These are phyloP conservation scores for Mythimna lalbum DNA, from an alignment of 2,888 invertebrate genomes.

Conservation along the genomic window DNA sequence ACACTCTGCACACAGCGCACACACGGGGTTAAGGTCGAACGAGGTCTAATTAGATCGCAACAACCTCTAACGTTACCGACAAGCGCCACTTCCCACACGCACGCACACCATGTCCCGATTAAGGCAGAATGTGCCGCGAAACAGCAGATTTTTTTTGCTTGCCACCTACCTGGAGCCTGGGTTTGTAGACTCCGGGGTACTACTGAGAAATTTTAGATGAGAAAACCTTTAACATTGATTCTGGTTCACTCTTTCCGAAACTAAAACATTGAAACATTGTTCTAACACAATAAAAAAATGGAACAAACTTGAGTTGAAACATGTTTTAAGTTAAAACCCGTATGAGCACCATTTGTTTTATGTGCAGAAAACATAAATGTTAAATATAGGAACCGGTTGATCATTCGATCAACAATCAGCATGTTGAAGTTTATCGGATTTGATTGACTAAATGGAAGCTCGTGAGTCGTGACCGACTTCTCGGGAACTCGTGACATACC, in stretches of 20 bases:
- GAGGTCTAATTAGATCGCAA: constrained; percentile 12
- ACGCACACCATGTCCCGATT: neutral
- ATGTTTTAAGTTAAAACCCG: neutral
- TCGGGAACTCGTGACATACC: neutral
- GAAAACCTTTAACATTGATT: neutral
- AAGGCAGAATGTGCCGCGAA: no score
- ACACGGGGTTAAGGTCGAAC: constrained; percentile 50
- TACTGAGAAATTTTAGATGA: neutral
- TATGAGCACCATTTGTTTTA: constrained; percentile 1
- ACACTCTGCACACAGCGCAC: constrained; percentile 1
- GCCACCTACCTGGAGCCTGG: neutral
- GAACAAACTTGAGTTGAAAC: constrained; percentile 4
- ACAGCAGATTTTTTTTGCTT: no score
- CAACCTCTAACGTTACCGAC: constrained; percentile 1
- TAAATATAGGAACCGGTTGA: neutral
- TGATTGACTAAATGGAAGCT: neutral
- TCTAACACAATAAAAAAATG: neutral
- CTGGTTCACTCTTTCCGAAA: neutral
- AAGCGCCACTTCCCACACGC: neutral
- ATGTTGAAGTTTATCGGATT: neutral
- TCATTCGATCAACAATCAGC: neutral
- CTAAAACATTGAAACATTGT: neutral
- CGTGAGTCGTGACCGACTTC: constrained; percentile 1
- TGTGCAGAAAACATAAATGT: neutral
- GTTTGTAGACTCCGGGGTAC: neutral